Conservation (phyloP, 30 jellyfish, hydroid and myxozoan genomes). For the Pseudorhiza aurosa region DNA sequence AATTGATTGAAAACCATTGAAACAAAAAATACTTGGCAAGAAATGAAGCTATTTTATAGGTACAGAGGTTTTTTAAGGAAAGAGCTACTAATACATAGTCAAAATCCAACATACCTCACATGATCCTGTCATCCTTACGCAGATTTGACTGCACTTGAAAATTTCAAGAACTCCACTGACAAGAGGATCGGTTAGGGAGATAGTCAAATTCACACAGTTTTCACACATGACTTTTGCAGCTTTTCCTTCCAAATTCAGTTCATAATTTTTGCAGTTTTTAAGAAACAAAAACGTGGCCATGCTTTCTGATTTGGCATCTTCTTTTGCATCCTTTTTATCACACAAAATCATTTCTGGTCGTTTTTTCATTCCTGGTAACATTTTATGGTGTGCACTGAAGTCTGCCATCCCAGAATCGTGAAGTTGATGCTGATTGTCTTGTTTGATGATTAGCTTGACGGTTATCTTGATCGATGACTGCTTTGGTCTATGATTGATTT, state of each 20-base stretch:
- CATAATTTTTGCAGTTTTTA: constrained; percentile 66
- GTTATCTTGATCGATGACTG: too few relatives aligned
- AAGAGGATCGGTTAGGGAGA: constrained; percentile 42
- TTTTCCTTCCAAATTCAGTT: constrained; percentile 73
- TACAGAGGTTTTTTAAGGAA: background rate
- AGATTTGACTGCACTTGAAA: constrained; percentile 38
- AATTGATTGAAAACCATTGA: too few relatives aligned
- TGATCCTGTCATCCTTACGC: constrained; percentile 20
- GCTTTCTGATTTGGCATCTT: constrained; percentile 56
- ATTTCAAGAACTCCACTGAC: constrained; percentile 87
- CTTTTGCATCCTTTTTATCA: constrained; percentile 57
- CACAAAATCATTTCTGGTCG: constrained; percentile 72
- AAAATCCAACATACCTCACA: constrained; percentile 83
- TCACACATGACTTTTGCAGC: constrained; percentile 89
- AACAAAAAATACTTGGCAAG: too few relatives aligned
- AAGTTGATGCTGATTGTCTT: too few relatives aligned
- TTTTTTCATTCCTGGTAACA: constrained; percentile 90
- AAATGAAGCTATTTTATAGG: too few relatives aligned
- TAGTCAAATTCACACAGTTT: constrained; percentile 23
- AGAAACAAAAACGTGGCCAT: constrained; percentile 75
- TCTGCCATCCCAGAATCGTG: constrained; percentile 32
- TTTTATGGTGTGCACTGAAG: constrained; percentile 33
- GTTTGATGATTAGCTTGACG: background rate
- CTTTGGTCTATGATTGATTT: too few relatives aligned
- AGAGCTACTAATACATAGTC: too few relatives aligned